These are phyloP conservation scores for Drosophila serrata DNA, from an alignment of 1,140 invertebrate species.

Conservation along the genomic window DNA sequence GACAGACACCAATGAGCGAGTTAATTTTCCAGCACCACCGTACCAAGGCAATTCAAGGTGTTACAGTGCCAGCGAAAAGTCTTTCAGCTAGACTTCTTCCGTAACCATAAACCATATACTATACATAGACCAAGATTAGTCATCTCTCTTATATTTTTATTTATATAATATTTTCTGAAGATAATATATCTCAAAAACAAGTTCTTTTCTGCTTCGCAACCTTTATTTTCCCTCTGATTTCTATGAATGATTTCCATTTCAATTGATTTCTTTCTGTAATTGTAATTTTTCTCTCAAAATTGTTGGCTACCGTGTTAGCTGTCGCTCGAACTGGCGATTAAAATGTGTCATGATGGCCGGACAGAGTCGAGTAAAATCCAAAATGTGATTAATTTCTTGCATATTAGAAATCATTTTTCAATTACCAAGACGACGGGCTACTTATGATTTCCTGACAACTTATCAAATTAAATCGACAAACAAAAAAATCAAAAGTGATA, in stretches of 20 bases:
- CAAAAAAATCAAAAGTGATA: slow-evolving; percentile 84
- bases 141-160: background rate
- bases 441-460: slow-evolving; percentile 80
- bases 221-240: background rate
- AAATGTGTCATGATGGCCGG: slow-evolving; percentile 31
- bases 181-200: background rate
- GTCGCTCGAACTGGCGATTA: slow-evolving; percentile 79
- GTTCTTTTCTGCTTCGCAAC: background rate
- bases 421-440: slow-evolving; percentile 77
- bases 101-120: too few relatives aligned
- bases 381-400: slow-evolving; percentile 84
- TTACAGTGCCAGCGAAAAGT: slow-evolving; percentile 55
- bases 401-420: slow-evolving; percentile 84
- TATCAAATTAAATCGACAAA: slow-evolving; percentile 77
- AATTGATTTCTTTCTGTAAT: background rate
- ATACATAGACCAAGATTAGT: background rate
- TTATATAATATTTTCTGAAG: background rate
- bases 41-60: slow-evolving; percentile 20
- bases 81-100: background rate
- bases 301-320: slow-evolving; percentile 73
- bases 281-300: slow-evolving; percentile 4
- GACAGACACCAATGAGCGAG: slow-evolving; percentile 83
- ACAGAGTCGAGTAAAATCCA: slow-evolving; percentile 62
- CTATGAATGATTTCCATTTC: background rate
- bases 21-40: slow-evolving; percentile 74